Conservation (phyloP, 1,140 invertebrate genomes). For the Bombus sibiricus region DNA sequence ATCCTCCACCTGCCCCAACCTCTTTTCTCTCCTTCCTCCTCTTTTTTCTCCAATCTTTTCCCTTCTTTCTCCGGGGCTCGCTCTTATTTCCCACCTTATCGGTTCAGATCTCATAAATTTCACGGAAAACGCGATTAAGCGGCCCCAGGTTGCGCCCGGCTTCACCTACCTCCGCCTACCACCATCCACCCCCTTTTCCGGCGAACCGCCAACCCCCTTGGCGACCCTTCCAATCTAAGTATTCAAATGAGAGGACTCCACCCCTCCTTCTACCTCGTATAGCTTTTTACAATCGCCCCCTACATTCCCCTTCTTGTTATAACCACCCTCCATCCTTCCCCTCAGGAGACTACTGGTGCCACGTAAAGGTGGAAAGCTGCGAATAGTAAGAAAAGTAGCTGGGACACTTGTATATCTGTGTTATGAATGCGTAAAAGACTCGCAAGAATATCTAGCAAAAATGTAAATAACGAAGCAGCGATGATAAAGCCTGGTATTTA, state of each 20-base stretch:
- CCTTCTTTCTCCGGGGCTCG: slow-evolving; percentile 55
- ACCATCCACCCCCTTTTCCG: slow-evolving; percentile 50
- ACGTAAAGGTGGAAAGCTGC: slow-evolving; percentile 32
- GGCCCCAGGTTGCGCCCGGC: slow-evolving; percentile 64
- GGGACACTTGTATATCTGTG: slow-evolving; percentile 15
- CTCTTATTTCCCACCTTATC: slow-evolving; percentile 79
- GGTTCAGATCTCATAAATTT: slow-evolving; percentile 82
- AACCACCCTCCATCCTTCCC: not conserved
- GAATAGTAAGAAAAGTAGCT: slow-evolving; percentile 29
- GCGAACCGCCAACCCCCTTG: slow-evolving; percentile 51
- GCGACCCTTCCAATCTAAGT: slow-evolving; percentile 82
- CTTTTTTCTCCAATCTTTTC: slow-evolving; percentile 18
- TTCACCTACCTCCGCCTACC: slow-evolving; percentile 13
- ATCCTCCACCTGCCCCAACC: not conserved
- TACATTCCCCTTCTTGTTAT: slow-evolving; percentile 52
- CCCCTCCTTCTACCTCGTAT: slow-evolving; percentile 55
- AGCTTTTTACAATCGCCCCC: slow-evolving; percentile 72
- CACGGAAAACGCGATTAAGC: slow-evolving; percentile 81
- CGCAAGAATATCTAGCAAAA: not conserved
- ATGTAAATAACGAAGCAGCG: not conserved
- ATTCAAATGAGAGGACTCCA: slow-evolving; percentile 81
- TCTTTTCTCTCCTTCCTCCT: too few relatives aligned
- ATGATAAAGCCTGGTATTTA: not conserved
- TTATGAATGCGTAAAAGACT: slow-evolving; percentile 20
- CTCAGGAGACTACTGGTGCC: not conserved